phyloP scores from a whole-genome alignment of 1,140 invertebrate species.

The Octopus sinensis region DNA sequence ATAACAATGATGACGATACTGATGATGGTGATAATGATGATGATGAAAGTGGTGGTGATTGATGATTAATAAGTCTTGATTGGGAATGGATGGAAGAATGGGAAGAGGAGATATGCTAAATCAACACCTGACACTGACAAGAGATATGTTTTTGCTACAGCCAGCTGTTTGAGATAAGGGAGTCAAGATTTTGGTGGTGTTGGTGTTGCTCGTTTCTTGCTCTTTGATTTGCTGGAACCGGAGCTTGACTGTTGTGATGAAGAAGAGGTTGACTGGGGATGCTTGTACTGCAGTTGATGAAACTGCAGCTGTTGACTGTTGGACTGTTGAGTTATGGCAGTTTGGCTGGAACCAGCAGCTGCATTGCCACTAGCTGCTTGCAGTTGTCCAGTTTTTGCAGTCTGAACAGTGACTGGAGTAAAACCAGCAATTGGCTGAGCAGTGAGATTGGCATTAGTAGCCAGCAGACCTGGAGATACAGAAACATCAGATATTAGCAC shows the following conservation, averaged over 20 bases:
- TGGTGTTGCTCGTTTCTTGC: conserved; percentile 46
- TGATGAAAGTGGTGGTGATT: too few relatives aligned
- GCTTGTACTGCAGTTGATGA: conserved; percentile 61
- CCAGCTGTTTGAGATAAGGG: too few relatives aligned
- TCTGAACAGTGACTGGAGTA: neutral
- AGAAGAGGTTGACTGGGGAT: conserved; percentile 58
- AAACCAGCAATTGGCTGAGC: neutral
- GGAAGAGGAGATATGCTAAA: too few relatives aligned
- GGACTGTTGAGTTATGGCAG: conserved; percentile 21
- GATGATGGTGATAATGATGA: too few relatives aligned
- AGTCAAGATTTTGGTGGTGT: conserved; percentile 43
- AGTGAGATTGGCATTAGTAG: neutral
- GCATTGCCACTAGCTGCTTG: conserved; percentile 22
- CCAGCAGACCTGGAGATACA: neutral
- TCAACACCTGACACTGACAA: too few relatives aligned
- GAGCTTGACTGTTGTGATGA: conserved; percentile 9
- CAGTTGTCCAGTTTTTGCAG: conserved; percentile 21
- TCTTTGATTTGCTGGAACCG: conserved; percentile 36
- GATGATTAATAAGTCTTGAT: too few relatives aligned
- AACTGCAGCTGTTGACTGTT: conserved; percentile 36
- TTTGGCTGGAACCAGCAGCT: conserved; percentile 38
- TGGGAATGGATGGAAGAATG: too few relatives aligned
- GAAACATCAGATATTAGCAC: neutral
- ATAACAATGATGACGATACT: too few relatives aligned
- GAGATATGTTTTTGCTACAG: too few relatives aligned